These are phyloP conservation scores for Pagetopsis macropterus DNA, from an alignment of 2,797 vertebrate species.

Conservation along the genomic window DNA sequence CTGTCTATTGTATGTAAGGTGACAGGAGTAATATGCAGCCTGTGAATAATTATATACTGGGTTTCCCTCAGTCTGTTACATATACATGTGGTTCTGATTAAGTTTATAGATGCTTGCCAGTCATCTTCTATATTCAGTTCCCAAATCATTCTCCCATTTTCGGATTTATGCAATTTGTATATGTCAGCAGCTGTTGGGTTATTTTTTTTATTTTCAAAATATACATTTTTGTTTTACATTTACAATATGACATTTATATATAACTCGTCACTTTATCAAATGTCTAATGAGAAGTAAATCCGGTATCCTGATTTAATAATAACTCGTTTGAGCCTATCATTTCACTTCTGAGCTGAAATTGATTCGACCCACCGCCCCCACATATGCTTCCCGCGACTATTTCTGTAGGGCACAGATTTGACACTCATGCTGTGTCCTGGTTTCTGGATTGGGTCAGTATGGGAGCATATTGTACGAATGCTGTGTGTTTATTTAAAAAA, in stretches of 20 bases:
- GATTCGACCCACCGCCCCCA: constrained; percentile 55
- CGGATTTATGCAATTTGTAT: no score
- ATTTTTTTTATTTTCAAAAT: not conserved
- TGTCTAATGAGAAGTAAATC: constrained; percentile 21
- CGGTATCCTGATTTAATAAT: constrained; percentile 20
- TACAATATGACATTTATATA: not conserved
- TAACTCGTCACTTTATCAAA: not conserved
- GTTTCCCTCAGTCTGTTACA: no score
- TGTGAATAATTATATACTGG: no score
- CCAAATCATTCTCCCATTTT: no score
- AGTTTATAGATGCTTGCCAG: no score
- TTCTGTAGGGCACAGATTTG: constrained; percentile 69
- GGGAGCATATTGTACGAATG: constrained; percentile 74
- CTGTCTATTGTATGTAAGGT: no score
- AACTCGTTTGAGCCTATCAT: constrained; percentile 34
- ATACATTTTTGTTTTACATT: not conserved
- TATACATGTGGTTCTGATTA: no score
- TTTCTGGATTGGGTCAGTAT: constrained; percentile 69
- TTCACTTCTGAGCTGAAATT: constrained; percentile 26
- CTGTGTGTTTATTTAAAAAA: constrained; percentile 75
- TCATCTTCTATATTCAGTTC: no score
- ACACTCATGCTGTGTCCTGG: constrained; percentile 57
- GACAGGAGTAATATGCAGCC: no score
- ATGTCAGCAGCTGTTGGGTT: not conserved
- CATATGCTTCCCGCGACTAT: constrained; percentile 72